Evolutionary conservation across 2,888 invertebrate genomes (phyloP), one percentile per base, ranked within the genome.

Genomic region (Nasonovia ribisnigri): DNA sequence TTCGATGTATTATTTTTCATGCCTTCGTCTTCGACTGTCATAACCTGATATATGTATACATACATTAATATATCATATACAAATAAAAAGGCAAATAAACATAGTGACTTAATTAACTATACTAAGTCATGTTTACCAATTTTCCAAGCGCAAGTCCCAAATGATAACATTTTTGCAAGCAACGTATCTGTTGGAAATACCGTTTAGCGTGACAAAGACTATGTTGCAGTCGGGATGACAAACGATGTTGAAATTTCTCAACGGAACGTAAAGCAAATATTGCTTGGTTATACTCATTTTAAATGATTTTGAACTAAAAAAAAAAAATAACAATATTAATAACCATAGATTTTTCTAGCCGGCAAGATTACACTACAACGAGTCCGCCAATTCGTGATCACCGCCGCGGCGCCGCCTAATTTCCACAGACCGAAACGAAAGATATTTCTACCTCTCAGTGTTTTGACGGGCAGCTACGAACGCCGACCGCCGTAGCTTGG

Each of bases 81-180:
- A 5, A 67, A n/a, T 13, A 67, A 20, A n/a, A n/a, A n/a, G n/a
- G n/a, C n/a, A n/a, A n/a, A n/a, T n/a, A n/a, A n/a, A n/a, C n/a
- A n/a, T n/a, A 20, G 20, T 36, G 26, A 57, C 57, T 26, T 57
- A 24, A 26, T 20, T 77, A 77, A 77, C 5, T 77, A 6, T 77
- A 36, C 2, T 20, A 20, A 0, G 36, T n/a, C n/a, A n/a, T 77
- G 16, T 36, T 95, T 96, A 98, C 97, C 96, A 97, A 98, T 96
- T 98, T 97, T 97, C 97, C 16, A 98, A 97, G 95, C 98, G 97
- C 95, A 99, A 96, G 96, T 99, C 99, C 99, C 99, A 99, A 95
- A 99, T 97, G 95, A 98, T 97, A 94, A 99, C 97, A 97, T 98
- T 97, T 96, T 99, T 99, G 95, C 98, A 98, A 20, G 98, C 98